Base-by-base conservation (phyloP, 2,797 vertebrate species). In the Eidolon dupreanum region DNA sequence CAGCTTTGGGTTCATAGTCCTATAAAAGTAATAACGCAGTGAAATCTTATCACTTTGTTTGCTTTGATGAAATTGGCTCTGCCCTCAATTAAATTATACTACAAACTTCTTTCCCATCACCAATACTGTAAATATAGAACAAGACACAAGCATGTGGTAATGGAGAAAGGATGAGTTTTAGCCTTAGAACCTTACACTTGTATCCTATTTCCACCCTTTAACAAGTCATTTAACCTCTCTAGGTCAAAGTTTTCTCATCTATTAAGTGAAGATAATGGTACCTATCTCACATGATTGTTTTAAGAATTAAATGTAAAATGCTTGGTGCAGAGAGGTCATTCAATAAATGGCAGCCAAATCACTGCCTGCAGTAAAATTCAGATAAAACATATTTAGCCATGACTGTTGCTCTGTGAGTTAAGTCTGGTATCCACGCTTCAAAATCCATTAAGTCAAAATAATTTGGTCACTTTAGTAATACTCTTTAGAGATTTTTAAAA, bases 381-480 rank as follows among this genome's bases (percentile, higher is more conserved):
- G 75, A 88, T 74, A 87, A 91, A 88, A 96, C 46, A 78, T 65
- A 66, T 90, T 94, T 92, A 41, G 46, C 28, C 26, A 46, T 15
- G 41, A 53, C 20, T 41, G 38, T 81, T 95, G 49, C 55, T 92
- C 61, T 84, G 8, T 46, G 68, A 96, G 41, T 55, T 85, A 94
- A 71, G 57, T 59, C 55, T 96, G 59, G 24, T 93, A 88, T 81
- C 75, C 31, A 92, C 38, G 49, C 55, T 87, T 93, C 83, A 93
- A 95, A 93, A 97, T 92, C 75, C 82, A 97, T 83, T 91, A 93
- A 93, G 84, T 38, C 38, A 55, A 93, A 92, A 96, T 95, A 88
- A 94, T 81, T 88, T 93, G 88, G 66, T 91, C 15, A 95, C 77
- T 96, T 97, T 88, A 92, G 89, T 65, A 92, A 88, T 73, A 93